These are phyloP conservation scores for Dermochelys coriacea DNA, from an alignment of 2,797 vertebrate species.

Conservation along the genomic window DNA sequence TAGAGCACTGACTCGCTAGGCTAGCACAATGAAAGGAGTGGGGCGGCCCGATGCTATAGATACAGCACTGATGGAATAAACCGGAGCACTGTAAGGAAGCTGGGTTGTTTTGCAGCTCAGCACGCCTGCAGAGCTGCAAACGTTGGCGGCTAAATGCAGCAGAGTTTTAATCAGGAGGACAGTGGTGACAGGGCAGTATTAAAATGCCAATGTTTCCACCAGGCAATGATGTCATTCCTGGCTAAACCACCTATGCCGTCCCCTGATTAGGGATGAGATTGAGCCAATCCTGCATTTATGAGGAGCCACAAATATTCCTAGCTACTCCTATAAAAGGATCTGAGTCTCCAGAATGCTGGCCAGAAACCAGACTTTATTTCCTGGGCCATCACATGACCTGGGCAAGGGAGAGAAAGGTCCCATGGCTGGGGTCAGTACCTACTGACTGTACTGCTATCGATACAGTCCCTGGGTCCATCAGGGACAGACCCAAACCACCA, in stretches of 20 bases:
- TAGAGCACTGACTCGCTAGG: not conserved
- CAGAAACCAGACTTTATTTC: not conserved
- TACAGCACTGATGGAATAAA: not conserved
- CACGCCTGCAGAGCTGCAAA: not conserved
- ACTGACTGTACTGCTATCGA: not conserved
- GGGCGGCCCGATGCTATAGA: not conserved
- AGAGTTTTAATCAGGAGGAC: not conserved
- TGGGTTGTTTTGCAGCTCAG: not conserved
- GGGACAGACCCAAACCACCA: not conserved
- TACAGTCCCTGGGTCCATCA: not conserved
- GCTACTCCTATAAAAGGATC: too few species aligned
- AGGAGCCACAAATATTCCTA: not conserved
- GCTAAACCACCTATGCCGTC: not conserved
- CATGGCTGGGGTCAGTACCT: not conserved
- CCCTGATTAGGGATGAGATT: not conserved
- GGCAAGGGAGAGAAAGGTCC: not conserved
- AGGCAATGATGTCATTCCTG: not conserved
- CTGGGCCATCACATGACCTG: not conserved
- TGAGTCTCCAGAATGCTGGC: not conserved
- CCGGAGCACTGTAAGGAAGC: not conserved
- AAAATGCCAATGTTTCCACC: not conserved
- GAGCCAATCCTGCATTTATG: not conserved
- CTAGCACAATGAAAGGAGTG: not conserved
- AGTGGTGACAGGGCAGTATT: not conserved
- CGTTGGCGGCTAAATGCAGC: not conserved